Evolutionary conservation across 2,797 vertebrate genomes (phyloP).

Genomic region (Neoniphon sammara): DNA sequence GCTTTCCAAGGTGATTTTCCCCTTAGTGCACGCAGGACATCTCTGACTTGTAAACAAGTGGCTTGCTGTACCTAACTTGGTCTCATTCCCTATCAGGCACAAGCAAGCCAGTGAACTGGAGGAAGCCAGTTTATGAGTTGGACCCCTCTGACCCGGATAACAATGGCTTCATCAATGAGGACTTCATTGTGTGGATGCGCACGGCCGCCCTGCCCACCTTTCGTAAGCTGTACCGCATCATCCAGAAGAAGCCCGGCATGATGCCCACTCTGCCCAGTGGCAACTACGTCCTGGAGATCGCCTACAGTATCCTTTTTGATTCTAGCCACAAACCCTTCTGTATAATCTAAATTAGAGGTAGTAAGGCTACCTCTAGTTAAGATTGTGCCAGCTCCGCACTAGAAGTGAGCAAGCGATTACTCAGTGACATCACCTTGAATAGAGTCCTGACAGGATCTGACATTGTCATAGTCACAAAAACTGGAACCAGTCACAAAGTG

Average conservation of each 20-base stretch:
- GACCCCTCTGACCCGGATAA: slow-evolving; percentile 86
- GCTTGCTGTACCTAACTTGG: background rate
- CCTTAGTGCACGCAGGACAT: background rate
- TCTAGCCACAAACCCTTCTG: background rate
- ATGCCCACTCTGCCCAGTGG: slow-evolving; percentile 91
- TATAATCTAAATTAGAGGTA: background rate
- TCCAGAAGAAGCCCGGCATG: slow-evolving; percentile 85
- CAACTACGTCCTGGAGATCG: slow-evolving; percentile 87
- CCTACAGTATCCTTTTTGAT: slow-evolving; percentile 98
- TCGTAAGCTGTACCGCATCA: slow-evolving; percentile 96
- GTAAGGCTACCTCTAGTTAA: too few relatives aligned
- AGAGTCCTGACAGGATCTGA: too few relatives aligned
- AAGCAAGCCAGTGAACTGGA: slow-evolving; percentile 93
- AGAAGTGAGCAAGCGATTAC: too few relatives aligned
- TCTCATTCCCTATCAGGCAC: slow-evolving; percentile 82
- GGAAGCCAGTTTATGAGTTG: slow-evolving; percentile 87
- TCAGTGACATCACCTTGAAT: too few relatives aligned
- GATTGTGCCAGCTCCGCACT: too few relatives aligned
- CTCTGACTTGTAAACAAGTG: background rate
- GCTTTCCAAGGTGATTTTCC: slow-evolving; percentile 88
- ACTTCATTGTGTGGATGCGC: slow-evolving; percentile 99
- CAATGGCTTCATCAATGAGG: slow-evolving; percentile 98
- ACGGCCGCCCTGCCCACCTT: slow-evolving; percentile 97
- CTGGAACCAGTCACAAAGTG: too few relatives aligned
- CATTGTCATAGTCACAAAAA: too few relatives aligned